Base-by-base conservation (phyloP, 2,888 invertebrate species). In the Melieria picta region DNA sequence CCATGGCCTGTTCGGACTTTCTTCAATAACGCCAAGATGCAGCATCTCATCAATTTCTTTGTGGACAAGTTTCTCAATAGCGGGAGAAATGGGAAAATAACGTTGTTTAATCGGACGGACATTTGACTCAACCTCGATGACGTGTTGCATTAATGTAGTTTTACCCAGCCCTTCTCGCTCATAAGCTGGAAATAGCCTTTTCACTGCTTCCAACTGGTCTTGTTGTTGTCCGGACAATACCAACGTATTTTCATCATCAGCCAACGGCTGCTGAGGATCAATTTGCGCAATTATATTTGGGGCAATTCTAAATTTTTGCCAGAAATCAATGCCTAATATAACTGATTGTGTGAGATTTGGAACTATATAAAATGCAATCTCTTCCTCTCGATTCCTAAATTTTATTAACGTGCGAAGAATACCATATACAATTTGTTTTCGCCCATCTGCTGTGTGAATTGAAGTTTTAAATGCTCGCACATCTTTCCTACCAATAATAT, bases 21-120 rank as follows among this genome's bases (percentile, higher is more conserved):
- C 78, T 52, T 83, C 82, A 0, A 85, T 78, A 0, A 84, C 77
- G 45, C n/a, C n/a, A n/a, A n/a, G n/a, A n/a, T n/a, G n/a, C n/a
- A n/a, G n/a, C 83, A 84, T 84, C 3, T 79, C 61, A 52, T 83
- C 81, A 1, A 84, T 74, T 71, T 83, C 82, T 5, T 72, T 63
- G 56, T 75, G 72, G 7, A 77, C 65, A 13, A 75, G 43, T 13
- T 71, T 72, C 48, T 77, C 74, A 6, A 74, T 64, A 6, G 70
- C 73, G 1, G 77, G 73, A 42, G 75, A 77, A 5, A 77, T 71
- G 0, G 77, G 73, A 69, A 72, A 76, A 45, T 77, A 74, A 0
- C 76, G 62, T 47, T 77, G 75, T 56, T 77, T 77, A 2, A 78
- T 68, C 3, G 76, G 77, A 7, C 69, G 65, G 6, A 72, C 72